Evolutionary conservation across 1,140 invertebrate species (phyloP).

Genomic region (Ceratosolen solmsi): DNA sequence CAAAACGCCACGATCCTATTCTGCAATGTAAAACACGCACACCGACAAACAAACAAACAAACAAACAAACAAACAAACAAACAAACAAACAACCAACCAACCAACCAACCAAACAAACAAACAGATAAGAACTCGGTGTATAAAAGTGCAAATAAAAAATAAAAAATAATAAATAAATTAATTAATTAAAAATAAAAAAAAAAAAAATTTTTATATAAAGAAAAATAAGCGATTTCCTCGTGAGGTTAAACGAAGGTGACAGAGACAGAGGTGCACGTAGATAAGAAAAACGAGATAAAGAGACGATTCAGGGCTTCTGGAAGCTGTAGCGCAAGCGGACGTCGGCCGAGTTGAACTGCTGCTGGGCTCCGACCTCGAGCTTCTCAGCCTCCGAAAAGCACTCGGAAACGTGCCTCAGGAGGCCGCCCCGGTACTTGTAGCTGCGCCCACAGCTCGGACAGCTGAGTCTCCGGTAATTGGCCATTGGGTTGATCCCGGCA

Average conservation of each 20-base stretch:
- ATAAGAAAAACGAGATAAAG: not conserved
- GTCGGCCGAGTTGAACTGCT: slow-evolving; percentile 63
- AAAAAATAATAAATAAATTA: slow-evolving; percentile 18
- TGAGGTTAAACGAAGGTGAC: slow-evolving; percentile 49
- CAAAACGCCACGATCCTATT: too few relatives aligned
- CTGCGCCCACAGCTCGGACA: slow-evolving; percentile 65
- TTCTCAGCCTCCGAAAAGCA: slow-evolving; percentile 65
- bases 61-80: too few relatives aligned
- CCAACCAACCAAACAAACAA: too few relatives aligned
- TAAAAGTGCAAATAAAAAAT: slow-evolving; percentile 17
- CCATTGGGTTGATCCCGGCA: slow-evolving; percentile 61
- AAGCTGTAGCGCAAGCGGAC: slow-evolving; percentile 64
- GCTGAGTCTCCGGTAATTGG: slow-evolving; percentile 65
- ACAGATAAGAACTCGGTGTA: too few relatives aligned
- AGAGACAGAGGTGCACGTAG: not conserved
- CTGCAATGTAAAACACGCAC: too few relatives aligned
- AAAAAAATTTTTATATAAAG: slow-evolving; percentile 40
- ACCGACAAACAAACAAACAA: too few relatives aligned
- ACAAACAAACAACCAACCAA: too few relatives aligned
- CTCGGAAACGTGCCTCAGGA: slow-evolving; percentile 67
- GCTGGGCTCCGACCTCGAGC: slow-evolving; percentile 56
- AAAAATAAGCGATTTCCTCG: slow-evolving; percentile 34
- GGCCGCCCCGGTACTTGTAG: slow-evolving; percentile 69
- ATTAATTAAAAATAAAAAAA: not conserved
- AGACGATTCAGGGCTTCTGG: slow-evolving; percentile 60